Evolutionary conservation across 2,113 vertebrate genomes (phyloP).

Genomic region (Nanger granti): DNA sequence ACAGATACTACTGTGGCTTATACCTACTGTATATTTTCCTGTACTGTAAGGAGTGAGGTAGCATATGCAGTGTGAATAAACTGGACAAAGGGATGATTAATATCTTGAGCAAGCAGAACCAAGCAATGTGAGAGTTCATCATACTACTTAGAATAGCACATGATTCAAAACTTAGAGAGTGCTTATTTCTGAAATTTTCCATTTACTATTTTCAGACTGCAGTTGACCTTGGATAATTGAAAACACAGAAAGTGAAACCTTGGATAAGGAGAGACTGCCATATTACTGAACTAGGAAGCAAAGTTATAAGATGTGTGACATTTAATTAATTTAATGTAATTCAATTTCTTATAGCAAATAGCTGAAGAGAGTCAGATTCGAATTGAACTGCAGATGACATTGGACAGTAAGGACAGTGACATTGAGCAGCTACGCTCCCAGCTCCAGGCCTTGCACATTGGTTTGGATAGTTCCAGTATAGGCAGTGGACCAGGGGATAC

Average conservation of each 20-base stretch:
- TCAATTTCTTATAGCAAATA: slow-evolving; percentile 85
- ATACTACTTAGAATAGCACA: not conserved
- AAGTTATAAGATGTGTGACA: not conserved
- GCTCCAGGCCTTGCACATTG: slow-evolving; percentile 89
- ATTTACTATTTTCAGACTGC: not conserved
- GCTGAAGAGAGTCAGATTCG: slow-evolving; percentile 95
- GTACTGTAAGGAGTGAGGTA: not conserved
- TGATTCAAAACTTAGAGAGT: not conserved
- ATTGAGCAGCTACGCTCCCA: slow-evolving; percentile 97
- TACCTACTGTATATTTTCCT: not conserved
- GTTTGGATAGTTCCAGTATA: slow-evolving; percentile 92
- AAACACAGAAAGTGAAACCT: not conserved
- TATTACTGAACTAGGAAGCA: not conserved
- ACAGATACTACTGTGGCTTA: not conserved
- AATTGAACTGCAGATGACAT: slow-evolving; percentile 97
- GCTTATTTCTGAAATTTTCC: not conserved
- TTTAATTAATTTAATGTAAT: slow-evolving; percentile 3
- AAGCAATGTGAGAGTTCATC: not conserved
- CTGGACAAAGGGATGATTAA: not conserved
- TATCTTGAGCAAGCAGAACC: not conserved
- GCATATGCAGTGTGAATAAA: not conserved
- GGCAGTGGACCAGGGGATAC: slow-evolving; percentile 92
- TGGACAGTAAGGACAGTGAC: slow-evolving; percentile 98
- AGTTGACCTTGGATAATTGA: not conserved
- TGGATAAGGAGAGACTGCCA: not conserved